Evolutionary conservation across 2,113 vertebrate genomes (phyloP).

Genomic region (Prinia subflava): DNA sequence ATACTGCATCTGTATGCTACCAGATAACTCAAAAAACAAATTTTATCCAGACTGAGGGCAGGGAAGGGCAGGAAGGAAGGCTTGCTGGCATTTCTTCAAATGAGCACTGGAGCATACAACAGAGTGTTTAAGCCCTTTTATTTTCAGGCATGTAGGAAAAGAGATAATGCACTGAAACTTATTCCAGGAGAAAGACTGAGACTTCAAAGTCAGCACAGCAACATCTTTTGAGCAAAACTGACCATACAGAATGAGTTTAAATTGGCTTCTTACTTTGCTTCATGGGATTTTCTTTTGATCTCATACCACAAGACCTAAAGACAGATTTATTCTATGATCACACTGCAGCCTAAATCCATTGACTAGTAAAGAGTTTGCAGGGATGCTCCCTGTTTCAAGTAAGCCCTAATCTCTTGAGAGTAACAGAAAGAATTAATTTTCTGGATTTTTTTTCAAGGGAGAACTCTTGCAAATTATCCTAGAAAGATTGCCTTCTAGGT

Average conservation of each 20-base stretch:
- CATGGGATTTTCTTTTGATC: conserved; percentile 27
- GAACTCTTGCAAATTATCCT: neutral
- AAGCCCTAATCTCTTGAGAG: neutral
- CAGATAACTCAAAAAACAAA: neutral
- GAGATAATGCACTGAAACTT: neutral
- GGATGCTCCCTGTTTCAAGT: neutral
- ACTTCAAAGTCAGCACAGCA: conserved; percentile 1
- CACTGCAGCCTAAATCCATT: neutral
- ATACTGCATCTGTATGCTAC: neutral
- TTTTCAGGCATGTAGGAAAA: neutral
- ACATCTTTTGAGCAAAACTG: conserved; percentile 6
- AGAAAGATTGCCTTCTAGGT: neutral
- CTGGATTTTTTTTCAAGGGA: neutral
- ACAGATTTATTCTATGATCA: neutral
- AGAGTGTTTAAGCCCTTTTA: neutral
- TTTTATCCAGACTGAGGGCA: neutral
- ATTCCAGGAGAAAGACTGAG: neutral
- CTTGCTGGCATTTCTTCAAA: neutral
- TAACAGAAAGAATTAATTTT: neutral
- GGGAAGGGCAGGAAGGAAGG: neutral
- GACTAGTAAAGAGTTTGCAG: neutral
- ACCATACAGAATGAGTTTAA: neutral
- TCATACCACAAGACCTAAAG: neutral
- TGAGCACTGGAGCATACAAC: neutral
- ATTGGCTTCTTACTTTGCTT: neutral